Base-by-base conservation (phyloP, 2,888 invertebrate genomes). In the Drosophila nr. medialis region DNA sequence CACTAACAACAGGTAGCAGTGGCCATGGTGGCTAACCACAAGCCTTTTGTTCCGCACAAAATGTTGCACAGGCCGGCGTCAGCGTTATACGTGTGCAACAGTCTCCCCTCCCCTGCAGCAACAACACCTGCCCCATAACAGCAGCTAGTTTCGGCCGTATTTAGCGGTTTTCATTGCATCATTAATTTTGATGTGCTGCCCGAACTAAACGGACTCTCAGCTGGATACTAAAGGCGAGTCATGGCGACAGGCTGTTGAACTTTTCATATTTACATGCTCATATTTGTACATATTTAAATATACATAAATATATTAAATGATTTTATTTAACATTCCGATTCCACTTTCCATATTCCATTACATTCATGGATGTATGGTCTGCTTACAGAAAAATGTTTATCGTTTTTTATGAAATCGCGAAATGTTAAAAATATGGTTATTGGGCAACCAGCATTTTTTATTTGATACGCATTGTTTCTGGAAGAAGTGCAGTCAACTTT, bases 141-240 rank as follows among this genome's bases (percentile, higher is more conserved):
- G 62, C 64, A 51, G 32, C 49, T 59, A 84, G 76, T 77, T 86
- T 89, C 70, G 70, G 67, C 72, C 61, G 75, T 77, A 83, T 86
- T 84, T 86, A 86, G 85, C 64, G 86, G 76, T 72, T 87, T 77
- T 85, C 80, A 82, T 75, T 85, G 86, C 86, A 87, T 86, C 86
- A 90, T 86, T 89, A 86, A 89, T 85, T 86, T 86, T 75, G 78
- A 85, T 89, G 88, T 66, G 71, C 80, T 72, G 63, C 62, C 66
- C 54, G 59, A 60, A 64, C 29, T 63, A 53, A 49, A 54, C 59
- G 29, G 53, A 56, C 13, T 29, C 50, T 30, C 29, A 50, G n/a
- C 29, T 29, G 27, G 27, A 13, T 2, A 29, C n/a, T 8, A n/a
- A 50, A 15, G 18, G 6, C 2, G n/a, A 51, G 61, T 7, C 34